Evolutionary conservation across 2,888 invertebrate genomes (phyloP), one percentile per base, ranked within the genome.

Genomic region (Archips crataeganus): DNA sequence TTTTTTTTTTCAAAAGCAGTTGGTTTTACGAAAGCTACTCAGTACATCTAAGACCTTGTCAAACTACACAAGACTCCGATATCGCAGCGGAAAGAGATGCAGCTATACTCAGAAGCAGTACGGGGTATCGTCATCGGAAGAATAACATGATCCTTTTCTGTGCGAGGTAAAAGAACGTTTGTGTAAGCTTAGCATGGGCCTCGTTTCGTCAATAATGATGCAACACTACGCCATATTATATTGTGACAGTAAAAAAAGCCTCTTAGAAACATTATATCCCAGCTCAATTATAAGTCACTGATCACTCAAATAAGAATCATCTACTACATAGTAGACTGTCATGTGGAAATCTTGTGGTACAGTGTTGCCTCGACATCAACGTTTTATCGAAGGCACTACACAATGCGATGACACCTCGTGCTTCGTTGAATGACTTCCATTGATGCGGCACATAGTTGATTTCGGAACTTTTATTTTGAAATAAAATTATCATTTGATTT

Each of bases 391-490:
- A 73, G 73, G 73, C 73, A 73, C 73, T 73, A 73, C 67, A 57
- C 42, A 69, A 67, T 66, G 10, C 49, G 63, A 69, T 49, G 61
- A 85, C 90, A 91, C 93, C 93, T 89, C 85, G 86, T 93, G 94
- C 94, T 93, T 92, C 86, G 84, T 91, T 90, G 91, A 93, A 93
- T 90, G 82, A 77, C 76, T 84, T 91, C 93, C 94, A 93, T 92
- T 91, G 86, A 94, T 85, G 91, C 93, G 88, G 86, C 93, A 93
- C 91, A 92, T 90, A 80, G 79, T 60, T 4, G 0, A 32, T 39
- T 60, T 60, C 1, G 49, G 49, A 13, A 49, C 49, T 49, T 45
- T 3, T 45, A 13, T n/a, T 49, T 13, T 49, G 49, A n/a, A 11
- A 11, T 13, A 49, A n/a, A 39, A 39, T 39, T 39, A 39, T 39